Evolutionary conservation across 1,140 invertebrate genomes (phyloP).

Genomic region (Kradibia gibbosae): DNA sequence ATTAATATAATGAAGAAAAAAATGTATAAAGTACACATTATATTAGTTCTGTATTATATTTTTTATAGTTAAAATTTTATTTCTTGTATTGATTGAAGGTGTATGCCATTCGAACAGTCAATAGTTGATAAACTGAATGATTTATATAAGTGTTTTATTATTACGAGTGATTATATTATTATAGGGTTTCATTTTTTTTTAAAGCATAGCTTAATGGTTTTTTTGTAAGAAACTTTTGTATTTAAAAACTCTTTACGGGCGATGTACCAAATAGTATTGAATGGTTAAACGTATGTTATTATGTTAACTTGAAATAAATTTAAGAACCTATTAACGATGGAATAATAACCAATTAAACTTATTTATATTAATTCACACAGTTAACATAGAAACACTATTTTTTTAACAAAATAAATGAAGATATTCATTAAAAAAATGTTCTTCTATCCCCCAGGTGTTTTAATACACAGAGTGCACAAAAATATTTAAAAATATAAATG

Average conservation of each 20-base stretch:
- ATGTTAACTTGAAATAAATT: background rate
- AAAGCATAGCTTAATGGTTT: background rate
- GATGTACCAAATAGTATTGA: background rate
- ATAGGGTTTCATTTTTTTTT: too few relatives aligned
- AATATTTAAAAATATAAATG: too few relatives aligned
- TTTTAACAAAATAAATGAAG: conserved; percentile 8
- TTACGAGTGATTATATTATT: too few relatives aligned
- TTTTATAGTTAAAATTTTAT: too few relatives aligned
- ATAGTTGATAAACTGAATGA: background rate
- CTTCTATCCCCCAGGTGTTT: background rate
- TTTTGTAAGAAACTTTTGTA: background rate
- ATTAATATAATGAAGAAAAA: background rate
- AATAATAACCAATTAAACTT: background rate
- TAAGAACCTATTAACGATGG: background rate
- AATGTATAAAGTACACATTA: conserved; percentile 7
- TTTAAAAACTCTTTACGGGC: background rate
- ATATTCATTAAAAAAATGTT: conserved; percentile 10
- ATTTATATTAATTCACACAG: conserved; percentile 5
- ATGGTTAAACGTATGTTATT: background rate
- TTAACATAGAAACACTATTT: conserved; percentile 36
- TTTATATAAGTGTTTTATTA: background rate
- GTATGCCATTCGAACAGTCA: background rate
- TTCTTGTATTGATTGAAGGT: background rate
- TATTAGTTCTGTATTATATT: conserved; percentile 12
- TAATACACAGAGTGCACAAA: too few relatives aligned